Evolutionary conservation across 2,113 vertebrate genomes (phyloP), one percentile per base, ranked within the genome.

Genomic region (Ranitomeya variabilis): DNA sequence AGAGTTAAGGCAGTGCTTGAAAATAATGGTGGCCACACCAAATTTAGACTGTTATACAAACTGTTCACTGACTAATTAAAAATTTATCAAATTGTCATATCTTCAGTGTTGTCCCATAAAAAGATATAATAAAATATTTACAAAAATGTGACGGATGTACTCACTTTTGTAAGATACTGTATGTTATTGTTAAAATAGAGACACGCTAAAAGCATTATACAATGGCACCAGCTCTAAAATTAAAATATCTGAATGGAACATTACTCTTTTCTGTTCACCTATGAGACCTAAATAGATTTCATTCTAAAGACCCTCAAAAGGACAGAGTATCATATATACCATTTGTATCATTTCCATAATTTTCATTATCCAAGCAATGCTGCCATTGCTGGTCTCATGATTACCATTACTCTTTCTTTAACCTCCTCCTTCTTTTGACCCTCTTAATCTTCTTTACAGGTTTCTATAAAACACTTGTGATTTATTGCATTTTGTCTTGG

Each of bases 401-500:
- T 23, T 18, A 4, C 45, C 82, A 26, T 71, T 69, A 71, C 37
- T 84, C 45, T n/a, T 84, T 54, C 51, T 55, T 71, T 23, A 71
- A 51, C 45, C n/a, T 55, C 51, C 64, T 54, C 45, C 52, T 55
- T 26, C 16, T 84, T 54, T 83, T 69, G 37, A 83, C 62, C 81
- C 64, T 67, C 81, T 83, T 83, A 83, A 84, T 71, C 45, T 67
- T 84, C 66, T 84, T 84, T 84, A 71, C 19, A 83, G 45, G 52
- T 71, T 55, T 69, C 66, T 52, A 71, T 84, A 71, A 84, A 84
- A 84, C 45, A 84, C 66, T 71, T 66, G 66, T 84, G 82, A 84
- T 69, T 84, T 84, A 78, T 31, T 77, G 55, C 73, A 86, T 37
- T 86, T 86, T 77, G 55, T 86, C 85, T 77, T 86, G 31, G 11